Evolutionary conservation across 1,140 invertebrate genomes (phyloP), one percentile per base, ranked within the genome.

Genomic region (Drosophila obscura): DNA sequence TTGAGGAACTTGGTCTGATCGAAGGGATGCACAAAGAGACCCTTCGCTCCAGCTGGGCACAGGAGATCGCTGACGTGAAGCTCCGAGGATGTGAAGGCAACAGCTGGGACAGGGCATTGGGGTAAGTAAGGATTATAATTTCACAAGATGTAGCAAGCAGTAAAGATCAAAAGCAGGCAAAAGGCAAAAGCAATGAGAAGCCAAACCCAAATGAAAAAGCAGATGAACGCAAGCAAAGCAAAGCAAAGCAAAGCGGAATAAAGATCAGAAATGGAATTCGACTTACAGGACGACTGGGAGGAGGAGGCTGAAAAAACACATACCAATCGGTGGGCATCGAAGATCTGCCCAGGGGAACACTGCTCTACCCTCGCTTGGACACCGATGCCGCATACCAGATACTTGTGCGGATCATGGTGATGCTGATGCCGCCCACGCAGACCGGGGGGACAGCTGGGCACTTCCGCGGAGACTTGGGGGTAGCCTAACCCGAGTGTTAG

Each of bases 1-100:
- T 94, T 94, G 2, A 96, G 74, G 75, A 94, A 96, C 76, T 94
- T 94, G 6, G 91, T 92, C 65, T 95, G 96, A 53, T 94, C 93
- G 6, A 92, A 91, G 3, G 94, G 94, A 92, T 95, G 94, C 0
- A 93, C 93, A 43, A 94, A 92, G 7, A 94, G 56, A 15, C 95
- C 95, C 26, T 72, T 58, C 13, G 77, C 75, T 5, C 74, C 80
- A n/a, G n/a, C 43, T 8, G 85, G 80, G 50, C 90, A 91, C 44
- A 64, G 48, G 0, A 84, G 45, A 39, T 67, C 58, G 16, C 49
- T 78, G 0, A 69, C 28, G 9, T 63, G 69, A 22, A 44, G 46
- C 28, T 49, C 55, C n/a, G 74, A 92, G 41, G 90, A 89, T 63
- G 62, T n/a, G n/a, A 69, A 26, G 11, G 66, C 35, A 39, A 45